Evolutionary conservation across 2,113 vertebrate genomes (phyloP).

Genomic region (Campylorhamphus procurvoides): DNA sequence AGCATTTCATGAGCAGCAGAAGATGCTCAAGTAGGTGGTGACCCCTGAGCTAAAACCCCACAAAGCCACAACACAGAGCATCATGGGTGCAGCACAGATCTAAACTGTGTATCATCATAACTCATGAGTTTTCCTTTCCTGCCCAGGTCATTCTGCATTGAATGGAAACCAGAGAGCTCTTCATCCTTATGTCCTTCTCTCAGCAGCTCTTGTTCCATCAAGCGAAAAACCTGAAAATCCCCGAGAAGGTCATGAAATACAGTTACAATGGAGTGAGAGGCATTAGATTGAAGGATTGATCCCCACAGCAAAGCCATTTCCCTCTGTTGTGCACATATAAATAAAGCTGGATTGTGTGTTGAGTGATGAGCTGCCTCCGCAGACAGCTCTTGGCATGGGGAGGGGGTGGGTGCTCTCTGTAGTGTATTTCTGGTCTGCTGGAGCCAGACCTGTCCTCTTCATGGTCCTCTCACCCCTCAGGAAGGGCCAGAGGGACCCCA

Average conservation of each 20-base stretch:
- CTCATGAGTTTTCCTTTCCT: background rate
- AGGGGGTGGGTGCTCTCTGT: background rate
- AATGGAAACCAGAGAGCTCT: background rate
- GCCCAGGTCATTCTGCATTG: background rate
- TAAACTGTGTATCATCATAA: background rate
- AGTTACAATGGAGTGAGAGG: slow-evolving; percentile 70
- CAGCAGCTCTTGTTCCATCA: slow-evolving; percentile 16
- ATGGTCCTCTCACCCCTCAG: fast-evolving
- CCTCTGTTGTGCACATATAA: slow-evolving; percentile 61
- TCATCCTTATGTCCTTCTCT: background rate
- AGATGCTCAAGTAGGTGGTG: background rate
- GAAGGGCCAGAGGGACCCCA: background rate
- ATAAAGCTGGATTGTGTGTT: slow-evolving; percentile 53
- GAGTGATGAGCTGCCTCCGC: slow-evolving; percentile 14
- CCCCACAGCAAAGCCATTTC: slow-evolving; percentile 68
- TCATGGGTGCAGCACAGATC: background rate
- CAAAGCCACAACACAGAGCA: background rate
- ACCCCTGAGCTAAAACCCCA: background rate
- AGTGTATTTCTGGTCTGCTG: fast-evolving
- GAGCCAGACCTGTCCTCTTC: background rate
- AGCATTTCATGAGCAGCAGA: background rate
- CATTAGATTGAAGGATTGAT: slow-evolving; percentile 72
- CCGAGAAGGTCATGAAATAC: slow-evolving; percentile 46
- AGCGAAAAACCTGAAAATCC: slow-evolving; percentile 48
- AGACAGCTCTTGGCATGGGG: background rate